These are phyloP conservation scores for Pedicia rivosa DNA, from an alignment of 2,888 invertebrate genomes.

Conservation along the genomic window DNA sequence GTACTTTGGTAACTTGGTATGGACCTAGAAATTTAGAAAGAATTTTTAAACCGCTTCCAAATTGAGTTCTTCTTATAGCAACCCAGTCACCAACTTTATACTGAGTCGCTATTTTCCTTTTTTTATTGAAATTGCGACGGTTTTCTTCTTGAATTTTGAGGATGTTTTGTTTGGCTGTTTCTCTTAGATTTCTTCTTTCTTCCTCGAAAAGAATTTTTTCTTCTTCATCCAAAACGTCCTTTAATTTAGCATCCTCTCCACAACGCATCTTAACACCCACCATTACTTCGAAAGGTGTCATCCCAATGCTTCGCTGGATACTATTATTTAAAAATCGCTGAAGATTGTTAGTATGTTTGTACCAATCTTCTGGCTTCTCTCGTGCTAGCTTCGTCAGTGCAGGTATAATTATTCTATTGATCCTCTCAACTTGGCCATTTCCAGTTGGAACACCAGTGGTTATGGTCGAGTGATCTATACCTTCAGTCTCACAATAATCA, in stretches of 20 bases:
- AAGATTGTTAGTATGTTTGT: constrained; percentile 12
- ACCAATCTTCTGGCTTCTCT: constrained; percentile 18
- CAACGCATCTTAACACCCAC: constrained; percentile 6
- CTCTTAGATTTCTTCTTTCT: constrained; percentile 5
- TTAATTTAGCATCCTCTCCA: background rate
- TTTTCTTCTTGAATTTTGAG: constrained; percentile 7
- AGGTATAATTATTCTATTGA: constrained; percentile 19
- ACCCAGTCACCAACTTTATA: background rate
- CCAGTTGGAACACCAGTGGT: constrained; percentile 18
- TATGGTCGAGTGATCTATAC: constrained; percentile 17
- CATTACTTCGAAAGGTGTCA: constrained; percentile 9
- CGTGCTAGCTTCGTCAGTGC: constrained; percentile 19
- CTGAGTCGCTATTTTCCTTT: constrained; percentile 1
- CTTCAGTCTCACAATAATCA: constrained; percentile 19
- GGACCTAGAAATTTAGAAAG: background rate
- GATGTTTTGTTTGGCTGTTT: constrained; percentile 1
- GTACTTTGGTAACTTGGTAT: background rate
- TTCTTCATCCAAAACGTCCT: constrained; percentile 2
- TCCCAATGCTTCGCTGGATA: constrained; percentile 2
- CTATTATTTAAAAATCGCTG: constrained; percentile 16
- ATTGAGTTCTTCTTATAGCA: constrained; percentile 4
- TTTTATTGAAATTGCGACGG: constrained; percentile 2
- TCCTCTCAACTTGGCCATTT: constrained; percentile 22
- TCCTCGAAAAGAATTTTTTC: background rate
- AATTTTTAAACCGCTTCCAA: background rate